phyloP scores from a whole-genome alignment of 2,113 vertebrate genomes.

The Gallinago media region DNA sequence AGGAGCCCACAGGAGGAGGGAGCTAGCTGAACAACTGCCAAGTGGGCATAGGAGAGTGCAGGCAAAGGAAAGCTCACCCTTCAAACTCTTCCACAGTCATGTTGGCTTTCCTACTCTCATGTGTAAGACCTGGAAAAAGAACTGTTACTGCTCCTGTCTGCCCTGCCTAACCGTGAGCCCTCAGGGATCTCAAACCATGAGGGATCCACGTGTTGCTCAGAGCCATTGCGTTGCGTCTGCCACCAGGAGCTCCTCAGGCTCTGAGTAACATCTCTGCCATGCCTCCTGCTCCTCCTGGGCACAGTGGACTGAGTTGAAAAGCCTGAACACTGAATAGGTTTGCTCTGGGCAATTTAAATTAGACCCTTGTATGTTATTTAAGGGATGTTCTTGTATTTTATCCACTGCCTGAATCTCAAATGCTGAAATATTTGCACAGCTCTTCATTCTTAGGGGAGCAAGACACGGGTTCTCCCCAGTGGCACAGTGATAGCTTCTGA shows the following conservation, averaged over 20 bases:
- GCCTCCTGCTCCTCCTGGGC: neutral
- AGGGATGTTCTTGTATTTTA: slow-evolving; percentile 37
- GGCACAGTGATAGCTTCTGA: slow-evolving; percentile 73
- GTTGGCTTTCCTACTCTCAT: neutral
- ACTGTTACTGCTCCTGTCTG: neutral
- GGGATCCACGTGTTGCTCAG: neutral
- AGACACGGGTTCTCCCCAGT: slow-evolving; percentile 55
- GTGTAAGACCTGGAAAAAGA: neutral
- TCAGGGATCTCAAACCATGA: neutral
- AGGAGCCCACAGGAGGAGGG: neutral
- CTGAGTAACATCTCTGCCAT: neutral
- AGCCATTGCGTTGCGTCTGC: neutral
- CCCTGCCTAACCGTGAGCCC: neutral
- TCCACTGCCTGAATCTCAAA: slow-evolving; percentile 3
- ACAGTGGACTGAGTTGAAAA: neutral
- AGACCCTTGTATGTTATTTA: slow-evolving; percentile 21
- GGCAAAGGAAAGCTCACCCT: neutral
- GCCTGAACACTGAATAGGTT: neutral
- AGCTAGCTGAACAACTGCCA: neutral
- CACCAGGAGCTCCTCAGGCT: neutral
- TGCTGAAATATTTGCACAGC: slow-evolving; percentile 19
- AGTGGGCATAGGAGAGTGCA: neutral
- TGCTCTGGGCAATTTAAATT: slow-evolving; percentile 24
- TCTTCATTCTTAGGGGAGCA: slow-evolving; percentile 50
- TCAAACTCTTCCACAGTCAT: neutral